A percentile compares a stretch with the other conserved stretches of the same genome.
Conservation (phyloP, 1,140 invertebrate species). For the Latrodectus geometricus region DNA sequence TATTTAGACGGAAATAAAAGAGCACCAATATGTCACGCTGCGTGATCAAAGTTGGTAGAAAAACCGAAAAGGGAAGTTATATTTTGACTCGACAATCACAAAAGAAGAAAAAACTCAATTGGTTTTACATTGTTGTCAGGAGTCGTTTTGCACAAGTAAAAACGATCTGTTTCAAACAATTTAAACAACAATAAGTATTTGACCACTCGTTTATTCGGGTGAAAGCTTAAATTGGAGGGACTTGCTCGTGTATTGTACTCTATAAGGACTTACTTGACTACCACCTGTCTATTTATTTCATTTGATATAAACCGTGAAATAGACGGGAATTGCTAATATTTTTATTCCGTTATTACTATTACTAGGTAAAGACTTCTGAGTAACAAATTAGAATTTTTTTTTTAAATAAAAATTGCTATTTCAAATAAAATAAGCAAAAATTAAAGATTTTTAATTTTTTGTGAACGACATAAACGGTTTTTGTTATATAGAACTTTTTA, state of each 20-base stretch:
- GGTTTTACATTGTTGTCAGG: not conserved
- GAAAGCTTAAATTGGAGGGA: not conserved
- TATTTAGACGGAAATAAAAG: too few relatives aligned
- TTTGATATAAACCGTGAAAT: not conserved
- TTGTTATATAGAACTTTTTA: too few relatives aligned
- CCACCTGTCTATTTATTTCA: not conserved
- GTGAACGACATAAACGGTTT: too few relatives aligned
- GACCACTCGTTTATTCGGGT: not conserved
- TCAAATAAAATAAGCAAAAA: too few relatives aligned
- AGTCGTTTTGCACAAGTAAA: not conserved
- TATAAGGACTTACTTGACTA: not conserved
- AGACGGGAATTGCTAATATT: not conserved
- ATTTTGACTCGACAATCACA: constrained; percentile 2
- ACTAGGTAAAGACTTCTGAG: not conserved
- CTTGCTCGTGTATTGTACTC: not conserved
- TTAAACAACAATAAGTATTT: not conserved
- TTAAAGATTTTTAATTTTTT: too few relatives aligned
- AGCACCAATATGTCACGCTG: too few relatives aligned
- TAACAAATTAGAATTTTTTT: not conserved
- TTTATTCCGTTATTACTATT: not conserved
- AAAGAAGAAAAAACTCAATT: not conserved
- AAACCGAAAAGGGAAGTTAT: not conserved
- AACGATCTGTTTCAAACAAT: not conserved
- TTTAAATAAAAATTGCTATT: not conserved
- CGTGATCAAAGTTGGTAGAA: not conserved